Base-by-base conservation (phyloP, 2,797 vertebrate species). In the Lacerta agilis region DNA sequence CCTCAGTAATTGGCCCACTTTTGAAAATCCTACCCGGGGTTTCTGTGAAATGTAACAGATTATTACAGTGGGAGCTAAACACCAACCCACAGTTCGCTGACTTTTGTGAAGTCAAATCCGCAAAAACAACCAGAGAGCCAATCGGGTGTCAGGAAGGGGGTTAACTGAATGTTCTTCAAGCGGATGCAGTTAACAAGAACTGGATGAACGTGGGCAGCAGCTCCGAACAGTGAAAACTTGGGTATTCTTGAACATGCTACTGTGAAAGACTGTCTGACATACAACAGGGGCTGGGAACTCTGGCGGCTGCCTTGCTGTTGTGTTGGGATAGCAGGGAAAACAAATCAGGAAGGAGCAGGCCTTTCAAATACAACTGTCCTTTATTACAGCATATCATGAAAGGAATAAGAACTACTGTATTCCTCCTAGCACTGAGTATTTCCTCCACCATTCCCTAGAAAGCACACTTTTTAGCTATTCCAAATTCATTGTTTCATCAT, bases 1-100 rank as follows among this genome's bases (percentile, higher is more conserved):
- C 93, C 90, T 96, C 96, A 95, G 95, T 97, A 97, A 98, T 92
- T 96, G 95, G 92, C 92, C 95, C 91, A 64, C 92, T 95, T 95
- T 94, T 94, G 94, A 95, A 96, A 95, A 95, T 94, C 96, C 95
- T 94, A 90, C 89, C 89, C 90, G 66, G 61, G n/a, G 33, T 92
- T 94, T 90, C 90, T 85, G 90, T 73, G 81, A 88, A 89, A 87
- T 73, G 89, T 90, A 90, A 92, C 79, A 92, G 89, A 90, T 94
- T 92, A 96, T 96, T 94, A 90, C 81, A 94, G 95, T 89, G 92
- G 96, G 94, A n/a, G 95, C 95, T 92, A 90, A 86, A 66, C 92
- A 95, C 95, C 96, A 96, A 94, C 95, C 95, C 92, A 66, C 91
- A 87, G 29, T 83, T 89, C 75, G 87, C 85, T 92, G 93, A 88